phyloP scores from a whole-genome alignment of 2,888 invertebrate genomes.

The Priocnemis perturbator region DNA sequence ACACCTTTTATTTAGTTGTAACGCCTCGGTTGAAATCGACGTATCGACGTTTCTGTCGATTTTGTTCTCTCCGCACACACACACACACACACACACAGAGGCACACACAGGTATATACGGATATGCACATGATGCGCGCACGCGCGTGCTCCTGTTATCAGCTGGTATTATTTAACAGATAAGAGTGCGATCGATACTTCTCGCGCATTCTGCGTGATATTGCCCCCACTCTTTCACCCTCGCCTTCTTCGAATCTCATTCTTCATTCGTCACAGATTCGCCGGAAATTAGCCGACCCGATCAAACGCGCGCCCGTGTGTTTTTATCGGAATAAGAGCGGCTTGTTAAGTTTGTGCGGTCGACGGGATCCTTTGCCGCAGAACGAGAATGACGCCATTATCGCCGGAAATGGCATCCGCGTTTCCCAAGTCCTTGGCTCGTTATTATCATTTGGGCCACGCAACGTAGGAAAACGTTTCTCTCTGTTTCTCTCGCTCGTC shows the following conservation, averaged over 20 bases:
- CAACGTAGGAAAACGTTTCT: not conserved
- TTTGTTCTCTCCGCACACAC: conserved; percentile 23
- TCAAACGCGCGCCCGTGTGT: too few relatives aligned
- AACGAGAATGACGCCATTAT: conserved; percentile 33
- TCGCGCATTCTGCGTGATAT: not conserved
- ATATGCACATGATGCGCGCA: too few relatives aligned
- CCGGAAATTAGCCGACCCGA: too few relatives aligned
- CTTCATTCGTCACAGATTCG: not conserved
- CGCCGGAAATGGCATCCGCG: conserved; percentile 47
- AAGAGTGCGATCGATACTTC: conserved; percentile 7
- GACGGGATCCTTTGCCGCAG: not conserved
- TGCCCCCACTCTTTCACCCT: not conserved
- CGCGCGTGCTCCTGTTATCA: conserved; percentile 4
- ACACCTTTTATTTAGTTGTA: conserved; percentile 22
- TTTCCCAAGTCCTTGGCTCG: conserved; percentile 46
- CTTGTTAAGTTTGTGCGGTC: not conserved
- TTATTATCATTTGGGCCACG: conserved; percentile 51
- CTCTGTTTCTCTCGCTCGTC: not conserved
- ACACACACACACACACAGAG: conserved; percentile 25
- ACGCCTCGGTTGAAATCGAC: conserved; percentile 20
- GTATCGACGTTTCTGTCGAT: conserved; percentile 42
- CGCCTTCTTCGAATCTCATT: not conserved
- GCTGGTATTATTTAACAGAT: conserved; percentile 3
- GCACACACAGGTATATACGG: conserved; percentile 29
- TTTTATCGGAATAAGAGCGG: not conserved